Evolutionary conservation across 2,113 vertebrate species (phyloP).

Genomic region (Mus musculus): DNA sequence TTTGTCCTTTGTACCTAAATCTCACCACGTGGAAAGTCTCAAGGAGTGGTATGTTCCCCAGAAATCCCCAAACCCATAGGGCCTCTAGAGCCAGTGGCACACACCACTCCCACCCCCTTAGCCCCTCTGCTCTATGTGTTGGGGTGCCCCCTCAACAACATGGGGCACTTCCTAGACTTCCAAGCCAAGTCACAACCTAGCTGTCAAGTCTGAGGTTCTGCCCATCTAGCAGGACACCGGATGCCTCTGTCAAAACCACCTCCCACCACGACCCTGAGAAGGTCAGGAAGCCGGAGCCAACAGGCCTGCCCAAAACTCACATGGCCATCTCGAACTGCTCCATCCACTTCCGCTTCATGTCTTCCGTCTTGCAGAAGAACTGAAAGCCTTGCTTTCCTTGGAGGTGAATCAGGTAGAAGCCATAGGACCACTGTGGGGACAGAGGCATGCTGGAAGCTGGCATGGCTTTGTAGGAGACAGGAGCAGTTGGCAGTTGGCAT

Average conservation of each 20-base stretch:
- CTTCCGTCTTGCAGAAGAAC: slow-evolving; percentile 99
- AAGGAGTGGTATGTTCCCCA: neutral
- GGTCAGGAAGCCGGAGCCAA: neutral
- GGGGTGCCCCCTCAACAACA: neutral
- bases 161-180: neutral
- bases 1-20: fast-evolving
- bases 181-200: neutral
- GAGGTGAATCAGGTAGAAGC: slow-evolving; percentile 98
- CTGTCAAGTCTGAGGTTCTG: neutral
- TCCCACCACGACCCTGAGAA: neutral
- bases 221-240: fast-evolving
- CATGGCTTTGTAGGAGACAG: neutral
- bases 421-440: slow-evolving; percentile 95
- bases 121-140: neutral
- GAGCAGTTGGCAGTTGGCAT: neutral
- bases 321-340: slow-evolving; percentile 99
- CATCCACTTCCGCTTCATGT: slow-evolving; percentile 99
- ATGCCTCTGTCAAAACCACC: neutral
- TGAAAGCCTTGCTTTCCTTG: slow-evolving; percentile 99
- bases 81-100: neutral
- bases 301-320: slow-evolving; percentile 85
- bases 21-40: neutral
- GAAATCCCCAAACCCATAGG: neutral
- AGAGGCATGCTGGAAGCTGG: fast-evolving
- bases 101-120: too few relatives aligned